Percentiles rank a stretch among this genome's conserved stretches.
Conservation (phyloP, 2,113 vertebrate genomes). For the Perca fluviatilis region DNA sequence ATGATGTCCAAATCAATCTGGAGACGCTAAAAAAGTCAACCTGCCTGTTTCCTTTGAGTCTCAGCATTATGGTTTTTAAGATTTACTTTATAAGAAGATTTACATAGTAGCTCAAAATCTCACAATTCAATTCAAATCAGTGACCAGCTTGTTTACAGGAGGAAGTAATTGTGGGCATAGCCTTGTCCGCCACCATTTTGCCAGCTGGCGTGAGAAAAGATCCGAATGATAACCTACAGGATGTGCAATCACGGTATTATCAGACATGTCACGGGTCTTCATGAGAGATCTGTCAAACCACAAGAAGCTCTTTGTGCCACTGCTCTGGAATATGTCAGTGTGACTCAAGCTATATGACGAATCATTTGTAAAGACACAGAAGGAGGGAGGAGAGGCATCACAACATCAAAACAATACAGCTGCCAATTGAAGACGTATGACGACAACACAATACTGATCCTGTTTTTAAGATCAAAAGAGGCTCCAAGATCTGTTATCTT, state of each 20-base stretch:
- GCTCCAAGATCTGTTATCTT: slow-evolving; percentile 18
- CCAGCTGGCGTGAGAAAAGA: slow-evolving; percentile 43
- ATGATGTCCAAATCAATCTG: slow-evolving; percentile 2
- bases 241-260: slow-evolving; percentile 36
- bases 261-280: slow-evolving; percentile 24
- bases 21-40: slow-evolving; percentile 10
- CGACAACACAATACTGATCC: slow-evolving; percentile 11
- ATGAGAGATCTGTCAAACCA: slow-evolving; percentile 46
- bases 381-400: slow-evolving; percentile 18
- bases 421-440: slow-evolving; percentile 30
- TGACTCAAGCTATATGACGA: slow-evolving; percentile 54
- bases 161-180: slow-evolving; percentile 45
- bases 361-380: slow-evolving; percentile 34
- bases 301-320: slow-evolving; percentile 43
- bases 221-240: slow-evolving; percentile 35
- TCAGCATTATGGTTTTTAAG: slow-evolving; percentile 17
- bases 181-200: slow-evolving; percentile 14
- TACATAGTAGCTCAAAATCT: slow-evolving; percentile 16
- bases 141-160: slow-evolving; percentile 53
- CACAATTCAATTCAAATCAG: slow-evolving; percentile 33
- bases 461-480: slow-evolving; percentile 32
- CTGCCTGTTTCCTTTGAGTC: not conserved
- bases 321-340: slow-evolving; percentile 31
- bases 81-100: slow-evolving; percentile 33
- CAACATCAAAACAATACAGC: slow-evolving; percentile 34